Evolutionary conservation across 1,140 invertebrate species (phyloP), one percentile per base, ranked within the genome.

Genomic region (Homarus americanus): DNA sequence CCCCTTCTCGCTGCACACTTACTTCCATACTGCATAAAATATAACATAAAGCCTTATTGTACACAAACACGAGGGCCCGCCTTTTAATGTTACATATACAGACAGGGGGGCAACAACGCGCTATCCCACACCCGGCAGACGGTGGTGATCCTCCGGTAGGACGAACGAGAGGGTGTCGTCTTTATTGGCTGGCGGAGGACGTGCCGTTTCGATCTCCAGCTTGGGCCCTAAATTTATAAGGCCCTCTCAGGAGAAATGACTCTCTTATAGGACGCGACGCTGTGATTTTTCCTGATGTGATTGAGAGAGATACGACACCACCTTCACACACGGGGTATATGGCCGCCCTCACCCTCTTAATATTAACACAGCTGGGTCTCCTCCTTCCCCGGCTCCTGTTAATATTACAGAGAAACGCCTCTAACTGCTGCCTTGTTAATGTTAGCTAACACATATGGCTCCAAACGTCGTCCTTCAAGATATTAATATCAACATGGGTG

Each of bases 21-120:
- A 49, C 44, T 49, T n/a, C 58, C 20, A 24, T 24, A 63, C 58
- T 63, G 58, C 58, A 63, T 63, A 63, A 63, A 63, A 63, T 63
- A 63, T 24, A 63, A 20, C 58, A 63, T 63, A 63, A 63, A 63
- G 58, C 58, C 58, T 63, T 63, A 63, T 24, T 63, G 58, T 63
- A 63, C 58, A 63, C 58, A 63, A 24, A 63, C 58, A 63, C 58
- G 15, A 24, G 24, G 24, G 24, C 58, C 4, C 0, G 4, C 15
- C 58, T 15, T 24, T 24, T 63, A 63, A 63, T 63, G 58, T 24
- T 63, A 24, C 58, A 4, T 24, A 17, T 63, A 63, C 24, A 63
- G 4, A 24, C 58, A 20, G 4, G 15, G 15, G 58, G 58, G 58
- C 15, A 49, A 63, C 15, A 63, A 0, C 0, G 58, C 24, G 58